Evolutionary conservation across 2,888 invertebrate genomes (phyloP), one percentile per base, ranked within the genome.

Genomic region (Apodemia mormo): DNA sequence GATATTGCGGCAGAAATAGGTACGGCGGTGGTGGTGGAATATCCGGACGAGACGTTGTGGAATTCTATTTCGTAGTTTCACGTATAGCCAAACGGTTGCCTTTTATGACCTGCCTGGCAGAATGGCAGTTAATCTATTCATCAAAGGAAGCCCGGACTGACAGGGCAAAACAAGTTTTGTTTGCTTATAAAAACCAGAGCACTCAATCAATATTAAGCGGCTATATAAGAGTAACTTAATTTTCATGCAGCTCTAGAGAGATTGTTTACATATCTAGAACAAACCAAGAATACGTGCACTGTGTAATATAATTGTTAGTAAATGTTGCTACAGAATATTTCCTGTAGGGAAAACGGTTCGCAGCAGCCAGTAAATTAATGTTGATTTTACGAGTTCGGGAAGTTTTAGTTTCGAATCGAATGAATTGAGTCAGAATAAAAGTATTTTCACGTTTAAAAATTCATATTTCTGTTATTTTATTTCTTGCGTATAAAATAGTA

Each of bases 311-410:
- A 74, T 75, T 73, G 73, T 74, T 65, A 69, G 70, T 68, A 74
- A 74, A 74, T 70, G 71, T 70, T 74, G 58, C 69, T 69, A 66
- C 61, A 66, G 71, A 71, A 71, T 74, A 71, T 75, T 74, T 74
- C 70, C 74, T 33, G 56, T 71, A 54, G 73, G 71, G 74, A 67
- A 69, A 72, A 72, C 72, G 68, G 72, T 71, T 74, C 49, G 37
- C 45, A 70, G 66, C 66, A 61, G 69, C 45, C 49, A 54, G 73
- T 56, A 73, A 73, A 72, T 73, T 71, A 71, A 70, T 72, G 73
- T 72, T 72, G 72, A 72, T 72, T 72, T 68, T 69, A 66, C 71
- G 58, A 56, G 56, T 56, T 40, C 30, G 52, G 52, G 45, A 52
- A 69, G 54, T 69, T 69, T 64, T 56, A 40, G 69, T 43, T 56